phyloP scores from a whole-genome alignment of 2,888 invertebrate species.

The Synanthedon vespiformis region DNA sequence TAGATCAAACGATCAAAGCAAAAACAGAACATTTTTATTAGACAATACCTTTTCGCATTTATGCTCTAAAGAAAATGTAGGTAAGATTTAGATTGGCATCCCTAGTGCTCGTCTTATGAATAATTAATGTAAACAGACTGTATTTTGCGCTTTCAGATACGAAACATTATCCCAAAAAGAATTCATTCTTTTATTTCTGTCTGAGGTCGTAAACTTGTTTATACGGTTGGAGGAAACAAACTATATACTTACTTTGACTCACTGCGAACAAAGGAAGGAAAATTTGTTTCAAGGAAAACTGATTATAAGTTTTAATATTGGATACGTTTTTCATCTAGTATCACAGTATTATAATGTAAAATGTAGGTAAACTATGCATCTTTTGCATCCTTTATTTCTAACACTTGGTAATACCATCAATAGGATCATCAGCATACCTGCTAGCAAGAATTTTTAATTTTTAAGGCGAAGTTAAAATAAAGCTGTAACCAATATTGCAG shows the following conservation, averaged over 20 bases:
- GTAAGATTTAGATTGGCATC: slow-evolving; percentile 13
- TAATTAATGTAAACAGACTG: not conserved
- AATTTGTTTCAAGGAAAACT: not conserved
- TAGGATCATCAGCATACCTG: too few species aligned
- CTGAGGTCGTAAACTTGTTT: not conserved
- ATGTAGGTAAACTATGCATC: too few species aligned
- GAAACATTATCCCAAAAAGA: not conserved
- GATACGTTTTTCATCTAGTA: not conserved
- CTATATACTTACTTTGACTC: not conserved
- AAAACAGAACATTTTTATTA: too few species aligned
- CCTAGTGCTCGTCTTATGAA: not conserved
- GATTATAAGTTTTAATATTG: not conserved
- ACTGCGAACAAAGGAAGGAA: not conserved
- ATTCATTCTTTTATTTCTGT: not conserved
- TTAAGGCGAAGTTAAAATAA: too few species aligned
- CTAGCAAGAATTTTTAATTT: too few species aligned
- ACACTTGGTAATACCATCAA: too few species aligned
- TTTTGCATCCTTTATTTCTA: too few species aligned
- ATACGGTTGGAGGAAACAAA: not conserved
- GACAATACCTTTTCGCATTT: slow-evolving; percentile 7
- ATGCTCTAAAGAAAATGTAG: slow-evolving; percentile 12
- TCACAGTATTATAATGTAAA: too few species aligned
- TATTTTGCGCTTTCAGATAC: slow-evolving; percentile 1
- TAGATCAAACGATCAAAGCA: too few species aligned
- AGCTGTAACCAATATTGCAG: too few species aligned